phyloP scores from a whole-genome alignment of 2,113 vertebrate genomes.

The Salvelinus fontinalis region DNA sequence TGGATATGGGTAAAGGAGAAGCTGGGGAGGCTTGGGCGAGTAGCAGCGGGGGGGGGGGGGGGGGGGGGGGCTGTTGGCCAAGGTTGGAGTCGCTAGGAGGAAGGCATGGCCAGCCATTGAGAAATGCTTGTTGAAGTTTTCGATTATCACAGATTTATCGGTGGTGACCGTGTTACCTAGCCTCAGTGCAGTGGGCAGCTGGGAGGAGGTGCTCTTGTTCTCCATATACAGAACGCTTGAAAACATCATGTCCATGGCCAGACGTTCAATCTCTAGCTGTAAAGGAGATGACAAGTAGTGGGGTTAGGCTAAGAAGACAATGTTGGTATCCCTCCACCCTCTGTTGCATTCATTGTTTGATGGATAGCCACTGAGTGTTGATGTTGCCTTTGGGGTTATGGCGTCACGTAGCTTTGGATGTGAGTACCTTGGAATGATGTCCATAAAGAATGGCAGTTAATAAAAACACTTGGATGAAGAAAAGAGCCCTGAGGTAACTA shows the following conservation, averaged over 20 bases:
- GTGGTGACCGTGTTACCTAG: too few species aligned
- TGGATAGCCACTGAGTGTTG: conserved; percentile 13
- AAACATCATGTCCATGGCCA: background rate
- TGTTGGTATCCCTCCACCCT: background rate
- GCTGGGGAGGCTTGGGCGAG: too few species aligned
- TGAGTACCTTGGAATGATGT: conserved; percentile 1
- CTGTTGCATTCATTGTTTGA: conserved; percentile 20
- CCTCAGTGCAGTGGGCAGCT: too few species aligned
- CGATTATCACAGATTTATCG: too few species aligned
- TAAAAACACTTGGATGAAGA: background rate
- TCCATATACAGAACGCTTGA: background rate
- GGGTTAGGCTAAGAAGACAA: background rate
- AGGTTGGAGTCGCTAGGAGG: too few species aligned
- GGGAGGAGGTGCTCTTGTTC: too few species aligned
- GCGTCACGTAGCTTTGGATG: background rate
- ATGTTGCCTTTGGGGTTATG: background rate
- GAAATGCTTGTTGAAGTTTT: too few species aligned
- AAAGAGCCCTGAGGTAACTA: background rate
- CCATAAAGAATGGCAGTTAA: background rate
- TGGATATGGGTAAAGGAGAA: too few species aligned
- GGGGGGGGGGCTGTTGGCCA: too few species aligned
- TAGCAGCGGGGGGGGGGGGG: too few species aligned
- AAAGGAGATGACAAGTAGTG: background rate
- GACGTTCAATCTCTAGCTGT: background rate
- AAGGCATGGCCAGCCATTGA: too few species aligned